Evolutionary conservation across 2,113 vertebrate genomes (phyloP).

Genomic region (Macaca mulatta): DNA sequence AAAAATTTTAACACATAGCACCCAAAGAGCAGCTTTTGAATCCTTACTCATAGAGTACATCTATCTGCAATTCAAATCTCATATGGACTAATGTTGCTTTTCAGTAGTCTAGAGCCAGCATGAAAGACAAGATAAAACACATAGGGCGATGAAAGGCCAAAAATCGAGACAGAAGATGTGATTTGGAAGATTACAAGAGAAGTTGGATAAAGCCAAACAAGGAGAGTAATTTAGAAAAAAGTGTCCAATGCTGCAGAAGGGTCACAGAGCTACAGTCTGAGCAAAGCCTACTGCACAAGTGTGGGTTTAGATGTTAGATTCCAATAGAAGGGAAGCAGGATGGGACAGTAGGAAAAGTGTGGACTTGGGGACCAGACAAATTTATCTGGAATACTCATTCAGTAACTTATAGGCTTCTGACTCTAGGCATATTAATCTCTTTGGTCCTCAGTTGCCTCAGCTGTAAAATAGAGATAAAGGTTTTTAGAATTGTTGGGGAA

Average conservation of each 20-base stretch:
- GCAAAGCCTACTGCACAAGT: background rate
- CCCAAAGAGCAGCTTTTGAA: background rate
- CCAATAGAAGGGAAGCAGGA: background rate
- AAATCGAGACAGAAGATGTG: background rate
- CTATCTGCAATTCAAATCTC: background rate
- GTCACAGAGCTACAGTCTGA: background rate
- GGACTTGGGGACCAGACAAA: background rate
- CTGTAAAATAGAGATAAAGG: background rate
- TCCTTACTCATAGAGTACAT: background rate
- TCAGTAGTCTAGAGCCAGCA: background rate
- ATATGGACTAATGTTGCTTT: background rate
- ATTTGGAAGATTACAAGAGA: background rate
- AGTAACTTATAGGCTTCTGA: background rate
- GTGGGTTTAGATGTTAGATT: background rate
- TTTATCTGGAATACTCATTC: background rate
- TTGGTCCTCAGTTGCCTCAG: background rate
- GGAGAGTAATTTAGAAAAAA: background rate
- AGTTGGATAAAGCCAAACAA: background rate
- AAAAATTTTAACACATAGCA: background rate
- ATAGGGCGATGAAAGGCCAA: background rate
- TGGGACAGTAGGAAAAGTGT: background rate
- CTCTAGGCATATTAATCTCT: background rate
- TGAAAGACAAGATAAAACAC: background rate
- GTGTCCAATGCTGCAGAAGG: background rate
- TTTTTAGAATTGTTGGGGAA: background rate